Percentiles rank a stretch among this genome's conserved stretches.
Evolutionary conservation across 2,888 invertebrate genomes (phyloP).

Genomic region (Embidobia sp.): DNA sequence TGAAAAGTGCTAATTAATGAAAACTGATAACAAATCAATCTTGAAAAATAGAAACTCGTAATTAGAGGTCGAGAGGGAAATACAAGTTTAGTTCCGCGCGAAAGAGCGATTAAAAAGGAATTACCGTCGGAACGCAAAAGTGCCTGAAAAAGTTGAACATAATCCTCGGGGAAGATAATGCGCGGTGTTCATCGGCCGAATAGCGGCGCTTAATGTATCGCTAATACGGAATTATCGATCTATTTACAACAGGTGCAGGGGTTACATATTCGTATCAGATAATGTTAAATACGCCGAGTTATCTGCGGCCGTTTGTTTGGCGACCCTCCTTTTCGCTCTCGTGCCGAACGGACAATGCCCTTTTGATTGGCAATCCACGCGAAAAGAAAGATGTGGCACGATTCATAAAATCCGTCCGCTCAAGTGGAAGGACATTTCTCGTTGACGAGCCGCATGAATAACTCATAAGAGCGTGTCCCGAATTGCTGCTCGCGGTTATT

Average conservation of each 20-base stretch:
- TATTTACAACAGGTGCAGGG: slow-evolving; percentile 48
- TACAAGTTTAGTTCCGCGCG: too few species aligned
- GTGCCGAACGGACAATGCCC: slow-evolving; percentile 47
- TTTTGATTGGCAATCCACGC: slow-evolving; percentile 54
- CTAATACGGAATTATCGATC: slow-evolving; percentile 46
- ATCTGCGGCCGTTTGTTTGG: slow-evolving; percentile 37
- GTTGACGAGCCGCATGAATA: slow-evolving; percentile 58
- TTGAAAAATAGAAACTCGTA: too few species aligned
- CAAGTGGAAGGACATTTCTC: slow-evolving; percentile 55
- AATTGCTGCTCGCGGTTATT: slow-evolving; percentile 52
- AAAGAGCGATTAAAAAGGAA: too few species aligned
- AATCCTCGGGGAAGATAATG: too few species aligned
- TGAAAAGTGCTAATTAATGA: too few species aligned
- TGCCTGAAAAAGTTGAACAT: too few species aligned
- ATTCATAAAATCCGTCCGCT: slow-evolving; percentile 56
- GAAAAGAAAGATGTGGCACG: slow-evolving; percentile 52
- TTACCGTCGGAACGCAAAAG: too few species aligned
- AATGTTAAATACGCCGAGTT: slow-evolving; percentile 31
- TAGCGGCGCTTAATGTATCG: too few species aligned
- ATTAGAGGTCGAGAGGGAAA: too few species aligned
- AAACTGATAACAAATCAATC: too few species aligned
- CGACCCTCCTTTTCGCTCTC: slow-evolving; percentile 8
- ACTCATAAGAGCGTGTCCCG: slow-evolving; percentile 56
- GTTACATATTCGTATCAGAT: slow-evolving; percentile 37
- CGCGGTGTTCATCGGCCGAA: too few species aligned